Evolutionary conservation across 2,888 invertebrate species (phyloP).

Genomic region (Himalopsyche anomala): DNA sequence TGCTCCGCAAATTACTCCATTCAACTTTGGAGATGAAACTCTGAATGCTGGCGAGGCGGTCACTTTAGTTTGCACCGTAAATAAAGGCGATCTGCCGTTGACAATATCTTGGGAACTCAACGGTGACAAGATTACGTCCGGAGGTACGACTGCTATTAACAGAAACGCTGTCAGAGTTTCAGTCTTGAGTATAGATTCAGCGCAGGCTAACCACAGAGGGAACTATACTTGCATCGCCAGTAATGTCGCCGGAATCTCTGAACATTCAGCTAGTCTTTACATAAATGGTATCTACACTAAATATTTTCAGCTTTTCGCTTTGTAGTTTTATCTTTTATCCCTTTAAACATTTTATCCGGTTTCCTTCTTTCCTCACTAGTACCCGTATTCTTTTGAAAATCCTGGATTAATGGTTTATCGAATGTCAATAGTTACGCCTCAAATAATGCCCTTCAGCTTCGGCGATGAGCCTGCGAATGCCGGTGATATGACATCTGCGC

Average conservation of each 20-base stretch:
- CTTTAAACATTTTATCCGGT: conserved; percentile 20
- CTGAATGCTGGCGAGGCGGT: conserved; percentile 81
- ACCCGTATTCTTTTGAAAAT: not conserved
- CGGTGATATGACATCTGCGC: conserved; percentile 83
- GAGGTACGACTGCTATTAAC: conserved; percentile 74
- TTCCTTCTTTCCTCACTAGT: not conserved
- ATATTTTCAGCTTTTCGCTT: not conserved
- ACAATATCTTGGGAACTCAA: conserved; percentile 86
- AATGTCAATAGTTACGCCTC: conserved; percentile 81
- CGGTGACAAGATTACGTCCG: conserved; percentile 75
- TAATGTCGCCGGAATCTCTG: conserved; percentile 77
- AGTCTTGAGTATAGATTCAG: conserved; percentile 80
- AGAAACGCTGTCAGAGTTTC: conserved; percentile 81
- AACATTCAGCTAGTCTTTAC: conserved; percentile 67
- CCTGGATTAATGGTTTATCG: conserved; percentile 31
- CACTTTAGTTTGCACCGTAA: conserved; percentile 79
- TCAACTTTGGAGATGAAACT: conserved; percentile 79
- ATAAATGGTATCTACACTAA: conserved; percentile 52
- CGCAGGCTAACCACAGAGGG: conserved; percentile 82
- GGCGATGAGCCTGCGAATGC: conserved; percentile 84
- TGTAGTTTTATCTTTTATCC: conserved; percentile 9
- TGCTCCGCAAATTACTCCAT: conserved; percentile 80
- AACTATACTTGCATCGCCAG: conserved; percentile 82
- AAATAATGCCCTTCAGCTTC: conserved; percentile 86
- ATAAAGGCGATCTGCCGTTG: conserved; percentile 83